Base-by-base conservation (phyloP, 1,140 invertebrate species). In the Plectrocnemia conspersa region DNA sequence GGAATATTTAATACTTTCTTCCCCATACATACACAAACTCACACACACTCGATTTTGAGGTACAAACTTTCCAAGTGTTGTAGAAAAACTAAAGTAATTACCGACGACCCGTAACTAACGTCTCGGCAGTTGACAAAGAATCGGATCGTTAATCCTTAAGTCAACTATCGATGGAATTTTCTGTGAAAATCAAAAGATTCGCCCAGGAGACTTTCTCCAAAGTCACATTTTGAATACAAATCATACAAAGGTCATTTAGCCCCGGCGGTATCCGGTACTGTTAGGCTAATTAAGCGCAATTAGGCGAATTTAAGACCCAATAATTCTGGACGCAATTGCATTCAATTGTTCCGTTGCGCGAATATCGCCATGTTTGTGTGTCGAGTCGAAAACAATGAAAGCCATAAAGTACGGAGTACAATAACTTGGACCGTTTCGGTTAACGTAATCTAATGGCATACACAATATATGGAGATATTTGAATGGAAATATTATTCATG, bases 61-160 rank as follows among this genome's bases (percentile, higher is more conserved):
- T n/a, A n/a, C 35, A 38, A 38, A 38, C 35, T 38, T 38, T 38
- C n/a, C 6, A 7, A n/a, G 27, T 6, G 35, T 9, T 16, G 18
- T 38, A 13, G 35, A 38, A 38, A 38, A 38, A 38, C 35, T 38
- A 38, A 38, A 38, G 35, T 16, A 38, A 38, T 38, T 38, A 38
- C 35, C 10, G 27, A 29, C 27, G 27, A 7, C 6, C 27, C 27
- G 27, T 7, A 29, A 7, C 27, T 6, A 29, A 6, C n/a, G 6
- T 29, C 18, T 16, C 35, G 10, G 35, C 7, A 38, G 35, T 7
- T 6, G 6, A 10, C 35, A 10, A 16, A 38, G 18, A 13, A 16
- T 38, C 4, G 35, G 10, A 38, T 38, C 18, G 11, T 10, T 38
- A 5, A 6, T 6, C 5, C 35, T 16, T 7, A 7, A 16, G 11